Evolutionary conservation across 1,140 invertebrate genomes (phyloP), one percentile per base, ranked within the genome.

Genomic region (Saccostrea glomerata): DNA sequence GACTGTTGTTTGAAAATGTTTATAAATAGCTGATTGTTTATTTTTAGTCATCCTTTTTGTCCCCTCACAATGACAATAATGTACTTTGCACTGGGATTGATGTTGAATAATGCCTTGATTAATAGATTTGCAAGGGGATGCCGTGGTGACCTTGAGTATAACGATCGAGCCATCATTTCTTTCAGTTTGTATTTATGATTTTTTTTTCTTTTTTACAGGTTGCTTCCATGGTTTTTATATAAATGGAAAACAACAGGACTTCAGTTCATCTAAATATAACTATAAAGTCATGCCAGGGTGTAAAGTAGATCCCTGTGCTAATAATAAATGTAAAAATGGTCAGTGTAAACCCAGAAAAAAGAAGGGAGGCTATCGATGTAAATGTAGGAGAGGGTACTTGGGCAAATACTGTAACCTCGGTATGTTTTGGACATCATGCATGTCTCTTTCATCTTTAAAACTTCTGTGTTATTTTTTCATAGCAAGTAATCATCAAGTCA

Each of bases 151-250:
- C n/a, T n/a, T n/a, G n/a, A n/a, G n/a, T n/a, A n/a, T n/a, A n/a
- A n/a, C n/a, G n/a, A n/a, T n/a, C n/a, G 47, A 47, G 47, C 6
- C 47, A 47, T 47, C 47, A 3, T 25, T 77, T 77, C 15, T 15
- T 77, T 17, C 6, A 84, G 7, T 82, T 30, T 84, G 17, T n/a
- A 13, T n/a, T 56, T 9, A 54, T 54, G n/a, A 17, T 82, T 15
- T 83, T 55, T 40, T n/a, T 13, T 55, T 9, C 11, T 84, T 82
- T n/a, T 93, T 94, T 91, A 56, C 93, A 98, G 98, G 99, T 84
- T 99, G 98, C 94, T 97, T 99, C 95, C 97, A 97, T 91, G 97
- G 98, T 93, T 97, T 99, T 85, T 98, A 97, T 96, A 97, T 99
- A 88, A 99, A 99, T 95, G 98, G 98, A 92, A 98, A 99, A 94